Evolutionary conservation across 2,113 vertebrate genomes (phyloP).

Genomic region (Elaphurus davidianus): DNA sequence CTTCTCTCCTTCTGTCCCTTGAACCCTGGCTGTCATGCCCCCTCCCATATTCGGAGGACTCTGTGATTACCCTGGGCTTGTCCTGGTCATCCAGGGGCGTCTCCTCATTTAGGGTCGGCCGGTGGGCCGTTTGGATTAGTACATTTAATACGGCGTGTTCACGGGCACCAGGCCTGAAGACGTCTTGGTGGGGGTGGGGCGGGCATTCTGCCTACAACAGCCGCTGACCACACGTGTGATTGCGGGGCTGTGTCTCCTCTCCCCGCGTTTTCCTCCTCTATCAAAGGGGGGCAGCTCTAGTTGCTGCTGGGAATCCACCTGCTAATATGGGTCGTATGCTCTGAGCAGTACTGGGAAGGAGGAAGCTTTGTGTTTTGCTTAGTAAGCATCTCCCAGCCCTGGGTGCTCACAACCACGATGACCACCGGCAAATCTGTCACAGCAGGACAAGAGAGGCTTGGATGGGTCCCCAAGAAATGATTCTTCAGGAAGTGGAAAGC

Average conservation of each 20-base stretch:
- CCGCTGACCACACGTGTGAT: neutral
- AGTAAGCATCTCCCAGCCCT: neutral
- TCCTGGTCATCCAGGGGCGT: neutral
- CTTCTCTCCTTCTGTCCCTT: rapidly evolving
- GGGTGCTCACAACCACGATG: neutral
- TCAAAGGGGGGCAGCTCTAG: neutral
- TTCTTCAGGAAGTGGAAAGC: neutral
- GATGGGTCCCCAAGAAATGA: neutral
- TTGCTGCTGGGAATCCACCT: too few relatives aligned
- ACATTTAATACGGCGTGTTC: rapidly evolving
- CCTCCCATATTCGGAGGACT: neutral
- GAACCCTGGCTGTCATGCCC: neutral
- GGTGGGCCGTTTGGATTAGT: neutral
- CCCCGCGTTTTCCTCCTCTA: neutral
- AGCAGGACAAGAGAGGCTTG: neutral
- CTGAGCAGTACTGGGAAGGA: neutral
- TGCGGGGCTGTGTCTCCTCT: neutral
- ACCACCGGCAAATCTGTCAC: neutral
- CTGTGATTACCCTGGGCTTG: neutral
- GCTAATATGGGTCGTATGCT: neutral
- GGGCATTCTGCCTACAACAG: neutral
- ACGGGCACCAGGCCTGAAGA: neutral
- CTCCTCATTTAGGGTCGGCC: neutral
- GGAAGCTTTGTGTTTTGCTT: neutral
- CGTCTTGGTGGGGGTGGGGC: rapidly evolving